phyloP scores from a whole-genome alignment of 2,888 invertebrate genomes.

The Tortricodes alternella region DNA sequence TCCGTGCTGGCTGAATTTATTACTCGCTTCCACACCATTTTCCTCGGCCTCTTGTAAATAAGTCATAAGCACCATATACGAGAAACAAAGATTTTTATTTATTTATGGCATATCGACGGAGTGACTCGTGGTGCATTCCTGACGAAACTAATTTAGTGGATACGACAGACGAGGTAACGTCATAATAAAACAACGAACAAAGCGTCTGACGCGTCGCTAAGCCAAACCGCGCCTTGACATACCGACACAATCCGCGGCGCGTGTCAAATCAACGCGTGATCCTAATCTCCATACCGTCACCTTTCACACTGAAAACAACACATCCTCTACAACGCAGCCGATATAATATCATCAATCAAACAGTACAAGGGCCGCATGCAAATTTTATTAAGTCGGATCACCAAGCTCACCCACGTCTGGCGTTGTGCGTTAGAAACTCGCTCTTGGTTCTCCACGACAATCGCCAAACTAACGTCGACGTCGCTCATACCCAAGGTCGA shows the following conservation, averaged over 20 bases:
- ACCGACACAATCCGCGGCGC: constrained; percentile 57
- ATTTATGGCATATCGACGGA: constrained; percentile 36
- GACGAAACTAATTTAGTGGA: constrained; percentile 56
- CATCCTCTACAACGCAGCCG: constrained; percentile 54
- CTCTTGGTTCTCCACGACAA: constrained; percentile 26
- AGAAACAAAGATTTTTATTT: constrained; percentile 34
- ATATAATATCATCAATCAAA: constrained; percentile 67
- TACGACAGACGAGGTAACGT: constrained; percentile 49
- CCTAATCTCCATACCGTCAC: constrained; percentile 77
- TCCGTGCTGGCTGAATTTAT: constrained; percentile 49
- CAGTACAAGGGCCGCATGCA: constrained; percentile 64
- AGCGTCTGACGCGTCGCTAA: constrained; percentile 54
- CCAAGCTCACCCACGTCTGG: constrained; percentile 58
- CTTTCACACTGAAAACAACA: constrained; percentile 62
- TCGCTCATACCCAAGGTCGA: constrained; percentile 55
- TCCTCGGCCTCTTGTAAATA: constrained; percentile 46
- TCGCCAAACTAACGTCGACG: constrained; percentile 41
- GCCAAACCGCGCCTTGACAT: constrained; percentile 67
- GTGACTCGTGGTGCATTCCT: constrained; percentile 60
- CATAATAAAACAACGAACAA: constrained; percentile 49
- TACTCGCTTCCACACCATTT: constrained; percentile 40
- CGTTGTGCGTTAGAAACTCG: constrained; percentile 50
- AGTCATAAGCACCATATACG: constrained; percentile 39
- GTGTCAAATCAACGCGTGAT: constrained; percentile 66
- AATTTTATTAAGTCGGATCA: constrained; percentile 69